Evolutionary conservation across 2,888 invertebrate species (phyloP), one percentile per base, ranked within the genome.

Genomic region (Synanthedon vespiformis): DNA sequence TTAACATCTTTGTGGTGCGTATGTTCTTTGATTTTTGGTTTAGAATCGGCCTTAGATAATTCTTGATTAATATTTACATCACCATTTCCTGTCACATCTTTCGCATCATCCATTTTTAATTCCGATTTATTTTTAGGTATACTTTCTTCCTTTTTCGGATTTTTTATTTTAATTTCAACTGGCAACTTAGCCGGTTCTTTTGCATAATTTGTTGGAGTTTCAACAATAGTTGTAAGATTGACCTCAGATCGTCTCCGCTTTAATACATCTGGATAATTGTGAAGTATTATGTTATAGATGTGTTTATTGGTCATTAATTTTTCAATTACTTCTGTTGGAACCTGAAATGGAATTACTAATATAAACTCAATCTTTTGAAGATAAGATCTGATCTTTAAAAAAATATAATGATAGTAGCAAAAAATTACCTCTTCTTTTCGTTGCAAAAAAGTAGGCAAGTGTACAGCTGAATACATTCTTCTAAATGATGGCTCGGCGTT

Each of bases 361-460:
- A 12, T 16, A 6, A 52, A 6, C 12, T 44, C 6, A 41, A n/a
- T 40, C 11, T 16, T 16, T 16, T 16, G 16, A 16, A 41, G 41
- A 4, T n/a, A 11, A 6, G 5, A 41, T 41, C 34, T 41, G 49
- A 50, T 18, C 47, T 49, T 41, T 2, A 41, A n/a, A 41, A 12
- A 41, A 16, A 27, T n/a, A 16, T 4, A 48, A 48, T 4, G 1
- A 18, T 22, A 50, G n/a, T 50, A 13, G 10, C 18, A 48, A 27
- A n/a, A 50, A 48, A 62, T 58, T 76, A 92, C 92, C 85, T 90
- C 91, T 77, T 93, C 93, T 62, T 91, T 90, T 64, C 91, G 89
- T 62, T 90, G 90, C 52, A 94, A 87, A 74, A 92, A 95, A 0
- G 95, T 95, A 2, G 95, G 95, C 55, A 95, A 77, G 74, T 93